phyloP scores from a whole-genome alignment of 2,888 invertebrate species.

The Xanthorhoe spadicearia region DNA sequence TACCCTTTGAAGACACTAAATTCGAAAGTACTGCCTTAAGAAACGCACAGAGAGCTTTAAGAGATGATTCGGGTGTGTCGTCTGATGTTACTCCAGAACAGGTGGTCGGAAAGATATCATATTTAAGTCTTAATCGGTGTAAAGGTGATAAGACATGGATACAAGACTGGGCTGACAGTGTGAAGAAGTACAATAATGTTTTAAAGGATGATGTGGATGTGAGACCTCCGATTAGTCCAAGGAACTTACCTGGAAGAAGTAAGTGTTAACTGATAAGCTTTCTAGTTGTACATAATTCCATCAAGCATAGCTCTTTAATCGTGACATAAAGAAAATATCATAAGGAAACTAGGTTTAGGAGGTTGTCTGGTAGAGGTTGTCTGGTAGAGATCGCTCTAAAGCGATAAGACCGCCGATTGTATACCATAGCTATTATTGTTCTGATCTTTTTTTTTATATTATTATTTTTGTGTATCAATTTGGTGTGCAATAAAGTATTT shows the following conservation, averaged over 20 bases:
- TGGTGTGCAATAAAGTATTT: no score
- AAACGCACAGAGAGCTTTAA: slow-evolving; percentile 69
- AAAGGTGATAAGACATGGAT: slow-evolving; percentile 86
- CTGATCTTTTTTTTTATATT: no score
- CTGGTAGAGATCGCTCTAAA: no score
- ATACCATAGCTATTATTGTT: no score
- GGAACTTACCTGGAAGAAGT: slow-evolving; percentile 71
- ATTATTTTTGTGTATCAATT: no score
- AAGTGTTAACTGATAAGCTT: slow-evolving; percentile 50
- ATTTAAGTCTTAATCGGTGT: slow-evolving; percentile 78
- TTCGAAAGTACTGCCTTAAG: slow-evolving; percentile 76
- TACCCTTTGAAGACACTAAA: slow-evolving; percentile 59
- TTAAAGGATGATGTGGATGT: slow-evolving; percentile 64
- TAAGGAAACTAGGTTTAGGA: no score
- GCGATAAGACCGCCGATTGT: no score
- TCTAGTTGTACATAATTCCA: no score
- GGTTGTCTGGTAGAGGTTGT: no score
- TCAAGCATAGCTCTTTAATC: no score
- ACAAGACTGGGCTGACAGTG: slow-evolving; percentile 87
- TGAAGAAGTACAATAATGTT: slow-evolving; percentile 79
- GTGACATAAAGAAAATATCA: no score
- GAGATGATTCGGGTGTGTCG: slow-evolving; percentile 62
- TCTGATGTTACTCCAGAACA: slow-evolving; percentile 67
- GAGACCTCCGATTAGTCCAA: slow-evolving; percentile 73
- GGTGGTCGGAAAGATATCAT: slow-evolving; percentile 73